These are phyloP conservation scores for Ranitomeya variabilis DNA, from an alignment of 2,113 vertebrate species.

Conservation along the genomic window DNA sequence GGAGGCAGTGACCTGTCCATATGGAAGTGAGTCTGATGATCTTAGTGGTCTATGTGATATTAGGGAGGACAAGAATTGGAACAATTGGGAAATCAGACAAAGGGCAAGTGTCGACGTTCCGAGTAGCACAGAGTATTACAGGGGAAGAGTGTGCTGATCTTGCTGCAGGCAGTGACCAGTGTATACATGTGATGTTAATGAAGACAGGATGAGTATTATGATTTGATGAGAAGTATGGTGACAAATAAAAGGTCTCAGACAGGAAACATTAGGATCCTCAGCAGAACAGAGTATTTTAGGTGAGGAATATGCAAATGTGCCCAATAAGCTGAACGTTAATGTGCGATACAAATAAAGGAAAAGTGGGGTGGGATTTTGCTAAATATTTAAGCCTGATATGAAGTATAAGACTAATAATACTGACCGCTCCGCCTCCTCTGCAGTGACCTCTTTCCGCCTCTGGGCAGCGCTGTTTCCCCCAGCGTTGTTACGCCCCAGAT, in stretches of 20 bases:
- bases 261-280: neutral
- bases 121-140: neutral
- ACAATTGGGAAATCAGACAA: neutral
- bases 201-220: neutral
- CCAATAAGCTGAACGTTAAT: neutral
- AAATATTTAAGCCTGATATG: neutral
- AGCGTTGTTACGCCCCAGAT: conserved; percentile 59
- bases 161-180: neutral
- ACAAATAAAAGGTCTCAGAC: neutral
- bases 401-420: neutral
- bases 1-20: no score
- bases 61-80: no score
- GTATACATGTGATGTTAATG: neutral
- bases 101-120: neutral
- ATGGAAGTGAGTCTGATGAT: no score
- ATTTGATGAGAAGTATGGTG: neutral
- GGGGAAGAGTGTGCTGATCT: neutral
- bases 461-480: conserved; percentile 34
- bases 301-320: neutral
- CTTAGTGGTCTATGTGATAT: no score
- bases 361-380: neutral
- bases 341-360: neutral
- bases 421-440: conserved; percentile 95
- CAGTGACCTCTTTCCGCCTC: conserved; percentile 80
- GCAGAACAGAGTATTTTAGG: neutral